These are phyloP conservation scores for Lepidostoma basale DNA, from an alignment of 1,140 invertebrate genomes.

Conservation along the genomic window DNA sequence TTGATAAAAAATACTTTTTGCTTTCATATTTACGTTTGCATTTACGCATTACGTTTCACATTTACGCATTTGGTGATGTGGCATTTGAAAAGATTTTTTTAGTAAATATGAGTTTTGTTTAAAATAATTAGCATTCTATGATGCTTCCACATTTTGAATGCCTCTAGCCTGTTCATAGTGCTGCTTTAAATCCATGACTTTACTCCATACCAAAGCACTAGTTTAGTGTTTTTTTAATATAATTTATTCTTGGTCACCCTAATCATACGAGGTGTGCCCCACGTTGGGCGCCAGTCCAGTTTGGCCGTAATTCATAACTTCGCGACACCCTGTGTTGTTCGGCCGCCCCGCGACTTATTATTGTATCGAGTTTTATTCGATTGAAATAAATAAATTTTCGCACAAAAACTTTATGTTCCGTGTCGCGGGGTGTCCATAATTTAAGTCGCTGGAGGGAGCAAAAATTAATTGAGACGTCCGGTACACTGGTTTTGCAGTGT, in stretches of 20 bases:
- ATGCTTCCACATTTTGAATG: too few species aligned
- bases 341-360: neutral
- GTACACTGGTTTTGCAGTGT: too few species aligned
- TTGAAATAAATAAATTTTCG: constrained; percentile 24
- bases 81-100: too few species aligned
- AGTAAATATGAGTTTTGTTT: too few species aligned
- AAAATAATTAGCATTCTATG: too few species aligned
- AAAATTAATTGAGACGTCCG: constrained; percentile 12
- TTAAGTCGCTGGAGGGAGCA: neutral
- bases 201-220: too few species aligned
- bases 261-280: constrained; percentile 17
- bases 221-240: neutral
- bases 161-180: too few species aligned
- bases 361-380: constrained; percentile 30
- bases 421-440: constrained; percentile 3
- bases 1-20: too few species aligned
- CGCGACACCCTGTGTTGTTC: constrained; percentile 12
- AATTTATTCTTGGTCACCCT: neutral
- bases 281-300: constrained; percentile 11
- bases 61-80: too few species aligned
- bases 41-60: too few species aligned
- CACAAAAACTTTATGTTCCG: constrained; percentile 2
- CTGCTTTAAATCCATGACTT: too few species aligned
- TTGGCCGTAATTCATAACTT: constrained; percentile 25
- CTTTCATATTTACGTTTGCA: too few species aligned